Evolutionary conservation across 2,113 vertebrate genomes (phyloP), one percentile per base, ranked within the genome.

Genomic region (Myotis yumanensis): DNA sequence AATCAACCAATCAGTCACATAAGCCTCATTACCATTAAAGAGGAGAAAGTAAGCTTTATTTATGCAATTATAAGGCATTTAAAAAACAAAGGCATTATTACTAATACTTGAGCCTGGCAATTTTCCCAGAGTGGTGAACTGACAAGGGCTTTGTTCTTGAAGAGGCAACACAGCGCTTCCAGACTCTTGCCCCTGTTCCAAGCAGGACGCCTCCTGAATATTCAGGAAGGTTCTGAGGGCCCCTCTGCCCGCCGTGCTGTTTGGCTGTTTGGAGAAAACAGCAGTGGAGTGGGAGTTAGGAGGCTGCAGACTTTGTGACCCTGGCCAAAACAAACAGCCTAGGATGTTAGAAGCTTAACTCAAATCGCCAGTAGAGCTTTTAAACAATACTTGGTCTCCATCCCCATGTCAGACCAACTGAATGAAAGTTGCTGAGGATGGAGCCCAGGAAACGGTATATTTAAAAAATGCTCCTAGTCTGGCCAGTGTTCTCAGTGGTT

Each of bases 41-140:
- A 97, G 96, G 96, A 97, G 96, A 98, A 97, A 98, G 97, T 90
- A 93, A 95, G 96, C 92, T 96, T 97, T 93, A 96, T 96, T 97
- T 97, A 97, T 94, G 85, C 91, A 97, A 98, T 98, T 98, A 97
- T 95, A 97, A 97, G 43, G 88, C 92, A 97, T 97, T 97, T 97
- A 84, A 97, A 96, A 98, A 98, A 97, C 97, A 98, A 98, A 97
- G 79, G 94, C 97, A 97, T 97, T 98, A 98, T 98, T 98, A 97
- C 97, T 98, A 98, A 98, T 97, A 94, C 89, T 97, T 86, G 97
- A 97, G 94, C 89, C 43, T 98, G 97, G 98, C 97, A 96, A 92
- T 96, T 90, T 98, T 98, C 98, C 98, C 97, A 96, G 98, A 96
- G 82, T 90, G 95, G 82, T 94, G 97, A 96, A 92, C 90, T 57